Percentiles rank a stretch among this genome's conserved stretches.
Evolutionary conservation across 2,888 invertebrate genomes (phyloP).

Genomic region (Heliconius sara): DNA sequence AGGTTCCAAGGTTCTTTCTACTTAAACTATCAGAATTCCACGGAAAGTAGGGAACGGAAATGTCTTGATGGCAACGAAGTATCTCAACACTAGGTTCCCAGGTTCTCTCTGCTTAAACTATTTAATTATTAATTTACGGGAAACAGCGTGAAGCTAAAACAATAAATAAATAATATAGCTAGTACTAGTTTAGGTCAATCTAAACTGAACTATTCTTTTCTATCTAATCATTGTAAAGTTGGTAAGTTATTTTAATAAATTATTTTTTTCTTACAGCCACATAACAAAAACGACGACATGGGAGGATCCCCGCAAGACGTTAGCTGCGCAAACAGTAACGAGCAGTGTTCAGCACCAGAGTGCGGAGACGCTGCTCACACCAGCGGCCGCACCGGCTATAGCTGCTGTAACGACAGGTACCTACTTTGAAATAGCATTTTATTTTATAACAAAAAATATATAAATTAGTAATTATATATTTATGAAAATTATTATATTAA

Average conservation of each 20-base stretch:
- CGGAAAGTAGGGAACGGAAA: too few relatives aligned
- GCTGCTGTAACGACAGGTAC: constrained; percentile 70
- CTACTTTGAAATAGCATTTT: constrained; percentile 16
- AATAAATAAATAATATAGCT: too few relatives aligned
- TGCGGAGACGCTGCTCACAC: constrained; percentile 74
- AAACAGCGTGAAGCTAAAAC: too few relatives aligned
- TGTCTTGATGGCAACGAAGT: too few relatives aligned
- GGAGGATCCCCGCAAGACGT: constrained; percentile 94
- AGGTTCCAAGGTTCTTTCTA: too few relatives aligned
- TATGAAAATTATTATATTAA: too few relatives aligned
- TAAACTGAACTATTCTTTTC: not conserved
- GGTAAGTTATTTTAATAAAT: not conserved
- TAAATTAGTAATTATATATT: not conserved
- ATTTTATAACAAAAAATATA: not conserved
- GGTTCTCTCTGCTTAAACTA: too few relatives aligned
- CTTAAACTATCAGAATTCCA: too few relatives aligned
- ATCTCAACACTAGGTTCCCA: too few relatives aligned
- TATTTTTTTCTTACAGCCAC: constrained; percentile 85
- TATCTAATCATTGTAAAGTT: not conserved
- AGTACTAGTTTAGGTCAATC: too few relatives aligned
- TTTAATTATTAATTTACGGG: too few relatives aligned
- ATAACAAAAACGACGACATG: constrained; percentile 94
- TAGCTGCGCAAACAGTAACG: constrained; percentile 86
- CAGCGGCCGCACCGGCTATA: constrained; percentile 71
- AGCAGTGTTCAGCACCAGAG: constrained; percentile 80